These are phyloP conservation scores for Brachionus koreanus DNA, from an alignment of 1,140 invertebrate species.

Conservation along the genomic window DNA sequence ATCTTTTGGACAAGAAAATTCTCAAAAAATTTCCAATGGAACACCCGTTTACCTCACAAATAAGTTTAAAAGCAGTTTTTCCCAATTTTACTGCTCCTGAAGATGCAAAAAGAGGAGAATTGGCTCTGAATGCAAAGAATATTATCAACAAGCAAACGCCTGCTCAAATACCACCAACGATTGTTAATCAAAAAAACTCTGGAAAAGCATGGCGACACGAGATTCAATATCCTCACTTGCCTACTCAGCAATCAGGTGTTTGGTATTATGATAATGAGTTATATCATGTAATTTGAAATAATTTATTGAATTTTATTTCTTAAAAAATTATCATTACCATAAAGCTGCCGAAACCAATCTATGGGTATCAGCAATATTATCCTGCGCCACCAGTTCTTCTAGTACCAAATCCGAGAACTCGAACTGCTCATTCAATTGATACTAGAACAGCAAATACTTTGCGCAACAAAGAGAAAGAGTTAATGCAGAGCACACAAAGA, in stretches of 20 bases:
- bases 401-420: background rate
- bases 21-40: slow-evolving; percentile 34
- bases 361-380: slow-evolving; percentile 26
- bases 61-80: slow-evolving; percentile 29
- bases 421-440: slow-evolving; percentile 3
- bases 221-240: slow-evolving; percentile 2
- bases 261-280: slow-evolving; percentile 39
- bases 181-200: slow-evolving; percentile 26
- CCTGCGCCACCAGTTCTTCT: slow-evolving; percentile 19
- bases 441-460: slow-evolving; percentile 27
- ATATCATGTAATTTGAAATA: slow-evolving; percentile 25
- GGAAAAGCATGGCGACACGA: slow-evolving; percentile 26
- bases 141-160: background rate
- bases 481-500: slow-evolving; percentile 26
- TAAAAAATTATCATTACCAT: background rate
- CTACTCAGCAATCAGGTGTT: slow-evolving; percentile 26
- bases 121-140: background rate
- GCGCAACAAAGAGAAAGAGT: slow-evolving; percentile 34
- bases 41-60: slow-evolving; percentile 40
- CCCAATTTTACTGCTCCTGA: slow-evolving; percentile 38
- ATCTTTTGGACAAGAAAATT: slow-evolving; percentile 36
- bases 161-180: slow-evolving; percentile 3
- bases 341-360: slow-evolving; percentile 19
- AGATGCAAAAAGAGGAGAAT: background rate
- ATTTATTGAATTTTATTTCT: background rate